These are phyloP conservation scores for Synergus itoensis DNA, from an alignment of 2,888 invertebrate genomes.

Conservation along the genomic window DNA sequence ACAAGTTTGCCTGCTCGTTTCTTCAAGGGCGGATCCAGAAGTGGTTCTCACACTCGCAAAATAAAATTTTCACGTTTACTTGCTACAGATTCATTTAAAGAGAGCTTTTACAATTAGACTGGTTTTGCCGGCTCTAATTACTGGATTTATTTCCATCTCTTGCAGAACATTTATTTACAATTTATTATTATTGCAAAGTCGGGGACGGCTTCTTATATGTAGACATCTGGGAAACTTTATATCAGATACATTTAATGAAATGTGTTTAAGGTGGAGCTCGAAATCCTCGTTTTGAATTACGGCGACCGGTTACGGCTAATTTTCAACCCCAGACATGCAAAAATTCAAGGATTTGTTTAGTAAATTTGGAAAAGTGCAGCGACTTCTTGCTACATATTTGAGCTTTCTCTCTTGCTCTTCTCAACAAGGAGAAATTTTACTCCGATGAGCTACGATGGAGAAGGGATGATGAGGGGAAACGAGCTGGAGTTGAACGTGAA, in stretches of 20 bases:
- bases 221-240: not conserved
- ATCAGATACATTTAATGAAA: not conserved
- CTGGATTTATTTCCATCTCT: not conserved
- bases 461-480: constrained; percentile 22
- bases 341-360: too few relatives aligned
- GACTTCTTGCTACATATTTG: too few relatives aligned
- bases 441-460: constrained; percentile 6
- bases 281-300: too few relatives aligned
- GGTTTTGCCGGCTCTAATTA: not conserved
- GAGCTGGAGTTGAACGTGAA: constrained; percentile 44
- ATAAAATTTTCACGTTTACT: constrained; percentile 16
- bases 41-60: constrained; percentile 35
- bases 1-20: constrained; percentile 29
- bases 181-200: not conserved
- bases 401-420: not conserved
- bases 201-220: not conserved
- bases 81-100: not conserved
- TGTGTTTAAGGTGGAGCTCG: too few relatives aligned
- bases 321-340: too few relatives aligned
- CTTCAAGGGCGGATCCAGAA: constrained; percentile 41
- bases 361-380: too few relatives aligned
- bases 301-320: too few relatives aligned
- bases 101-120: not conserved
- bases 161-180: not conserved
- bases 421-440: constrained; percentile 38